phyloP scores from a whole-genome alignment of 1,140 invertebrate genomes.

The Camponotus pennsylvanicus region DNA sequence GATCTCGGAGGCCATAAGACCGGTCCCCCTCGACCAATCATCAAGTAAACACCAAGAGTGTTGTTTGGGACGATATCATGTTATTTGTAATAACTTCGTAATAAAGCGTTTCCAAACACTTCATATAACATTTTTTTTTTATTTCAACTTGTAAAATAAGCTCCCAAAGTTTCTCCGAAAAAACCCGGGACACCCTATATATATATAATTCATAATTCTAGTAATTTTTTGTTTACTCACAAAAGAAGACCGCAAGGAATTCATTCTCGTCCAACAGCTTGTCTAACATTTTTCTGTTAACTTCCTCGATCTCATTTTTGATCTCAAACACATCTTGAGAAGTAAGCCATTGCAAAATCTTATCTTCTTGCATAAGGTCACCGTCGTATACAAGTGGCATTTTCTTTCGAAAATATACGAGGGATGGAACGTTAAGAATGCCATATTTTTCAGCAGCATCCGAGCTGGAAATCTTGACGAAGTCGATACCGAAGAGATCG shows the following conservation, averaged over 20 bases:
- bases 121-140: too few species aligned
- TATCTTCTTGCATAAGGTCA: slow-evolving; percentile 95
- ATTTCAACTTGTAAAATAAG: too few species aligned
- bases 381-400: slow-evolving; percentile 96
- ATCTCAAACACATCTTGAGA: slow-evolving; percentile 98
- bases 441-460: slow-evolving; percentile 94
- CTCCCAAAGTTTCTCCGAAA: too few species aligned
- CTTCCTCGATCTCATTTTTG: slow-evolving; percentile 98
- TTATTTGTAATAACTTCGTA: too few species aligned
- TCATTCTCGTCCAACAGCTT: slow-evolving; percentile 97
- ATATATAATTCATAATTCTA: too few species aligned
- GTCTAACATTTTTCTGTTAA: slow-evolving; percentile 97
- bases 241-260: slow-evolving; percentile 97
- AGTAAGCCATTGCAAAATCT: slow-evolving; percentile 95
- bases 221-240: slow-evolving; percentile 88
- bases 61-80: too few species aligned
- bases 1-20: too few species aligned
- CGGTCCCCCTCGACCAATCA: too few species aligned
- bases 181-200: too few species aligned
- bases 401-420: slow-evolving; percentile 96
- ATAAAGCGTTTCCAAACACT: too few species aligned
- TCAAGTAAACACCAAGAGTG: too few species aligned
- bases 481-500: slow-evolving; percentile 97
- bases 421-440: slow-evolving; percentile 93
- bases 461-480: slow-evolving; percentile 96